Evolutionary conservation across 35 echinoderm and acorn worm genomes (phyloP).

Genomic region (Strongylocentrotus purpuratus): DNA sequence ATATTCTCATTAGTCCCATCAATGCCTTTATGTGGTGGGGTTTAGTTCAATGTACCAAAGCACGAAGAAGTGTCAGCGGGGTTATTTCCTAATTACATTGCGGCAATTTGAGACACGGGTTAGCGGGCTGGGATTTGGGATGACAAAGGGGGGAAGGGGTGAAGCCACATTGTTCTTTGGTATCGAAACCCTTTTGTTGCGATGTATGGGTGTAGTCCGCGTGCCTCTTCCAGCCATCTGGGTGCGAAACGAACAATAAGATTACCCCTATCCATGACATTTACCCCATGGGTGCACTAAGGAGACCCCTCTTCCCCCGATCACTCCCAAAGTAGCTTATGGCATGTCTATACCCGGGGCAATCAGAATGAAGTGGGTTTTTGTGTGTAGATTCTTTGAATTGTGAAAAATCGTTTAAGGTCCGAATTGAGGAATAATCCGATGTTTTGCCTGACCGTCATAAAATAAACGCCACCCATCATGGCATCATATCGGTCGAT

Average conservation of each 20-base stretch:
- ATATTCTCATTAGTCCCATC: conserved; percentile 12
- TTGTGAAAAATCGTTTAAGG: neutral
- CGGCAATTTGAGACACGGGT: neutral
- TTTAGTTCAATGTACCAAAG: conserved; percentile 5
- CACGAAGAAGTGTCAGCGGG: neutral
- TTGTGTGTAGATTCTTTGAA: neutral
- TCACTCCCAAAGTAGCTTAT: neutral
- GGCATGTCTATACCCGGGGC: neutral
- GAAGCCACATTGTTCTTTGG: conserved; percentile 16
- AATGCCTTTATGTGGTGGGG: conserved; percentile 7
- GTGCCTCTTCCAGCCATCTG: conserved; percentile 27
- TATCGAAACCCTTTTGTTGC: conserved; percentile 12
- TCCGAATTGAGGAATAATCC: neutral
- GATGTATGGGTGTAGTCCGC: neutral
- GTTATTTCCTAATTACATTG: conserved; percentile 11
- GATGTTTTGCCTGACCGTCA: neutral
- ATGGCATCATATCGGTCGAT: neutral
- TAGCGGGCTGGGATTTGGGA: neutral
- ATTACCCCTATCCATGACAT: conserved; percentile 22
- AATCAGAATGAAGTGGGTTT: neutral
- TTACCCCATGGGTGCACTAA: neutral
- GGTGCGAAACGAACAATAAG: conserved; percentile 21
- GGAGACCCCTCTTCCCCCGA: neutral
- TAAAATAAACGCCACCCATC: neutral
- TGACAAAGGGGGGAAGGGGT: neutral